These are phyloP conservation scores for Himalopsyche tibetana DNA, from an alignment of 2,888 invertebrate genomes.

Conservation along the genomic window DNA sequence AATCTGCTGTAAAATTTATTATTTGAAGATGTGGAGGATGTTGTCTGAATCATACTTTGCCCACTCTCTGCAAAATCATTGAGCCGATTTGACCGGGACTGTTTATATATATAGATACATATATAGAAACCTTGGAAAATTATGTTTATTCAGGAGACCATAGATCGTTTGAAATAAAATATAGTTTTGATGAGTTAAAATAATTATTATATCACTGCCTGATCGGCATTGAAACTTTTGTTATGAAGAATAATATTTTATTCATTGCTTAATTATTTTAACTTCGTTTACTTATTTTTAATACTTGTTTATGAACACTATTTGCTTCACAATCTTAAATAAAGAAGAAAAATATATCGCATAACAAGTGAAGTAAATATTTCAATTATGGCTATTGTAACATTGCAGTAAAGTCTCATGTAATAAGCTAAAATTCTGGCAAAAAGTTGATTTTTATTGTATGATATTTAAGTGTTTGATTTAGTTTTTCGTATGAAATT, in stretches of 20 bases:
- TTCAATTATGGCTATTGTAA: no score
- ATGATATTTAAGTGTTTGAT: no score
- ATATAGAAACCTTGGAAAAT: not conserved
- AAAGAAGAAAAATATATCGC: no score
- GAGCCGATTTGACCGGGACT: not conserved
- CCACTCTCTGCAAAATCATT: conserved; percentile 5
- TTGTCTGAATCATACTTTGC: not conserved
- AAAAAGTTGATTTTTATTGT: no score
- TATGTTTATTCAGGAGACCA: not conserved
- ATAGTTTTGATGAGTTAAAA: not conserved
- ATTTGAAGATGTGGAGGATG: not conserved
- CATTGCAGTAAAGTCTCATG: no score
- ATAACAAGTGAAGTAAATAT: no score
- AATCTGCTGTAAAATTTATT: not conserved
- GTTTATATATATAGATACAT: not conserved
- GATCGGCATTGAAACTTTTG: not conserved
- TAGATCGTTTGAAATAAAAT: not conserved
- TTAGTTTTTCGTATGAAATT: no score
- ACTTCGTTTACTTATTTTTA: not conserved
- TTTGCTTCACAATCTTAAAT: no score
- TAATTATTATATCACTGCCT: not conserved
- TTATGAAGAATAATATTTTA: not conserved
- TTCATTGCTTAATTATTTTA: not conserved
- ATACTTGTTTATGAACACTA: no score
- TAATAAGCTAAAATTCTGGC: no score